Evolutionary conservation across 2,113 vertebrate species (phyloP), one percentile per base, ranked within the genome.

Genomic region (Gallinago paraguaiae): DNA sequence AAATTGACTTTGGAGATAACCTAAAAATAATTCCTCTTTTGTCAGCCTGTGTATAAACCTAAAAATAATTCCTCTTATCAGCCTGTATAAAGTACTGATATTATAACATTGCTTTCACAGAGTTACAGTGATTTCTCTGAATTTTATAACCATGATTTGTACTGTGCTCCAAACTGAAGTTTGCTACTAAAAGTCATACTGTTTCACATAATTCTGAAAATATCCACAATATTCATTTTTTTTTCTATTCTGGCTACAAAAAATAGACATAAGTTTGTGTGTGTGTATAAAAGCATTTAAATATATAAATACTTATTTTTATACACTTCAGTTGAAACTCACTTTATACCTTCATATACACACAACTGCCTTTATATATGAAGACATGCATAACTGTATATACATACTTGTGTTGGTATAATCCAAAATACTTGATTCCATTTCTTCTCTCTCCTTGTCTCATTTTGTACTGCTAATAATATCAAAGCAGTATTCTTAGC

Each of bases 1-100:
- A 59, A 92, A 75, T 43, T 94, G 69, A 68, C 51, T 84, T 93
- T 85, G 83, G 45, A 88, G 63, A 85, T 85, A 81, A 45, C 31
- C 82, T 91, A 71, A 96, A 96, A 93, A 79, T 65, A 91, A 78
- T 88, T 61, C 10, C 28, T 77, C 19, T 79, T 75, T 39, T 39
- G 39, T 39, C 39, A 39, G 39, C 39, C 39, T 39, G 39, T 39
- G 39, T 39, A 39, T 39, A 39, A 39, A 39, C 39, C 39, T 39
- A 39, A 39, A 39, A 39, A 39, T 39, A 39, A 39, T 39, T 39
- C 39, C 39, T 39, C 39, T 76, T 56, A 81, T 74, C 59, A 8
- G 39, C n/a, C 61, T 68, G 28, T 54, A 6, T 90, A 85, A 33
- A 82, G 18, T 50, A 81, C 56, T 48, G 31, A 17, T 48, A 86